A percentile compares a stretch with the other conserved stretches of the same genome.
These are phyloP conservation scores for Malthinus flaveolus DNA, from an alignment of 2,888 invertebrate species.

Conservation along the genomic window DNA sequence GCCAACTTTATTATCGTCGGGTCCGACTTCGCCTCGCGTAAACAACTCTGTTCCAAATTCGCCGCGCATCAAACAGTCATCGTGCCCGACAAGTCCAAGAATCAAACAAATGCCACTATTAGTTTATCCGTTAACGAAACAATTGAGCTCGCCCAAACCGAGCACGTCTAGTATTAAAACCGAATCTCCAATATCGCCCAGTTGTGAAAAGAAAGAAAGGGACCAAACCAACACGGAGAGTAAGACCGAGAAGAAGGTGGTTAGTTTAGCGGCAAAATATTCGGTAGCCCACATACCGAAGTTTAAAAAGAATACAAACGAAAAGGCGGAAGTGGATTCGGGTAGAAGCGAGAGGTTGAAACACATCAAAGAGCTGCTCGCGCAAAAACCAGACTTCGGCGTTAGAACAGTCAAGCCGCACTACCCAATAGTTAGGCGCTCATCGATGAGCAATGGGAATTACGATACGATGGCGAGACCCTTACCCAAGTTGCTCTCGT, in stretches of 20 bases:
- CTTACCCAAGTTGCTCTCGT: constrained; percentile 74
- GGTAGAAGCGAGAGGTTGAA: constrained; percentile 67
- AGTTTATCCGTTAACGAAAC: constrained; percentile 62
- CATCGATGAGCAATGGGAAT: constrained; percentile 60
- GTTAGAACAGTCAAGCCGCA: constrained; percentile 59
- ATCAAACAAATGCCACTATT: constrained; percentile 64
- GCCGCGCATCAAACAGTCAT: constrained; percentile 71
- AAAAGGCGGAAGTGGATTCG: too few species aligned
- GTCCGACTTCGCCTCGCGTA: constrained; percentile 64
- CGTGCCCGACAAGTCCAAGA: constrained; percentile 67
- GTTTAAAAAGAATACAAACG: constrained; percentile 46
- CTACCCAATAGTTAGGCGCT: constrained; percentile 73
- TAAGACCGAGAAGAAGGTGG: constrained; percentile 32
- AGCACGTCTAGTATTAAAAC: constrained; percentile 43
- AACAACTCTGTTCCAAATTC: constrained; percentile 78
- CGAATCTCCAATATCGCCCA: constrained; percentile 41
- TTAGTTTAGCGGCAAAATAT: constrained; percentile 50
- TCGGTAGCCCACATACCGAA: constrained; percentile 51
- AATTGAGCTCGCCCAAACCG: constrained; percentile 63
- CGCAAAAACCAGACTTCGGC: constrained; percentile 69
- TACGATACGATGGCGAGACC: constrained; percentile 66
- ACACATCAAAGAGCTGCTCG: constrained; percentile 71
- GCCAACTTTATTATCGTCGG: constrained; percentile 64
- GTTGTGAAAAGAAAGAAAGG: constrained; percentile 55
- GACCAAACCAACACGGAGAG: constrained; percentile 38